Conservation (phyloP, 2,888 invertebrate genomes). For the Spodoptera exigua region DNA sequence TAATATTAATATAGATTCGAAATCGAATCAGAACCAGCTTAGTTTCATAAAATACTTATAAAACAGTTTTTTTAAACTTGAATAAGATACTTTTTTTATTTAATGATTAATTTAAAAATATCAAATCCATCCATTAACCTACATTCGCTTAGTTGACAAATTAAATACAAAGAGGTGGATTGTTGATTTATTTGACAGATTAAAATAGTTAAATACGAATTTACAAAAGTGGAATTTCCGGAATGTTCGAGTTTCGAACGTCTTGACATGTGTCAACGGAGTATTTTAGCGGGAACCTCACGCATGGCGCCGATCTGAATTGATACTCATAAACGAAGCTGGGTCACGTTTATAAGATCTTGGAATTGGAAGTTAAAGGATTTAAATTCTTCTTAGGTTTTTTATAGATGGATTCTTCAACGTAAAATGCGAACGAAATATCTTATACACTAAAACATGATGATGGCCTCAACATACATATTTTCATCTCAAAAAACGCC, state of each 20-base stretch:
- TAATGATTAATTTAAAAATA: no score
- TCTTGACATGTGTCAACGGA: slow-evolving; percentile 59
- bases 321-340: slow-evolving; percentile 18
- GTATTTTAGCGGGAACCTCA: slow-evolving; percentile 53
- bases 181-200: slow-evolving; percentile 1
- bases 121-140: no score
- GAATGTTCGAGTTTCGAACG: slow-evolving; percentile 63
- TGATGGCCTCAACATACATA: no score
- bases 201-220: slow-evolving; percentile 29
- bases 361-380: slow-evolving; percentile 16
- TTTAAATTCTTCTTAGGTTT: slow-evolving; percentile 13
- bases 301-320: slow-evolving; percentile 43
- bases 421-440: no score
- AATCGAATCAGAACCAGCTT: no score
- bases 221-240: slow-evolving; percentile 58
- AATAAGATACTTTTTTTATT: no score
- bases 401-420: neutral
- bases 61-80: no score
- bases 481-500: no score
- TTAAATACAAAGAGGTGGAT: neutral
- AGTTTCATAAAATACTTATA: no score
- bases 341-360: slow-evolving; percentile 21
- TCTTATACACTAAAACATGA: no score
- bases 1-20: no score
- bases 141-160: no score